Conservation (phyloP, 2,113 vertebrate species). For the Indri indri region DNA sequence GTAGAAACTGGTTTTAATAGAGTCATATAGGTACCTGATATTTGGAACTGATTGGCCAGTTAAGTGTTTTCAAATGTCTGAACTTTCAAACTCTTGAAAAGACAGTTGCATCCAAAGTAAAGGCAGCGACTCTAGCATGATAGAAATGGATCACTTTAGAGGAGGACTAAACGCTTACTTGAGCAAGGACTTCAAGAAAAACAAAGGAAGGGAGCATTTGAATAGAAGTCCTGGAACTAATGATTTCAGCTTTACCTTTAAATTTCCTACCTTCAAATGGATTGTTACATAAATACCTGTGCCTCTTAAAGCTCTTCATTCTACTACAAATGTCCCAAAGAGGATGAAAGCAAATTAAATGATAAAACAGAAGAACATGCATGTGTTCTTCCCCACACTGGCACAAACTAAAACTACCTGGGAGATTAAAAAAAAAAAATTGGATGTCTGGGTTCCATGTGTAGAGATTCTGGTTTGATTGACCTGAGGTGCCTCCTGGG, state of each 20-base stretch:
- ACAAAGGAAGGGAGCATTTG: not conserved
- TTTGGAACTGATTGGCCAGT: not conserved
- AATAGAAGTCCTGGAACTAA: not conserved
- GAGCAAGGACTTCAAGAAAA: not conserved
- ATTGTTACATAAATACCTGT: not conserved
- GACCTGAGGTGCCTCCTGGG: not conserved
- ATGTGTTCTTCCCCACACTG: not conserved
- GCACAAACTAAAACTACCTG: not conserved
- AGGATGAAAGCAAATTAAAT: not conserved
- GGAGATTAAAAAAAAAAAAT: not conserved
- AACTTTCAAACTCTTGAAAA: constrained; percentile 11
- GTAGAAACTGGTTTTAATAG: constrained; percentile 25
- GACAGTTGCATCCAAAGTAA: not conserved
- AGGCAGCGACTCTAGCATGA: not conserved
- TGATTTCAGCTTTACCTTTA: not conserved
- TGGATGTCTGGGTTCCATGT: not conserved
- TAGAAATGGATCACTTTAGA: not conserved
- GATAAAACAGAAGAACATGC: not conserved
- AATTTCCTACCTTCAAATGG: not conserved
- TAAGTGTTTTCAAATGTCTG: constrained; percentile 33
- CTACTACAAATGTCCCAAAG: not conserved
- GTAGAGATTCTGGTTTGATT: not conserved
- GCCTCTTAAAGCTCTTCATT: not conserved
- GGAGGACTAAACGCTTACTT: not conserved
- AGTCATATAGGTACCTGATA: not conserved